Evolutionary conservation across 2,888 invertebrate genomes (phyloP), one percentile per base, ranked within the genome.

Genomic region (Phengaris alcon): DNA sequence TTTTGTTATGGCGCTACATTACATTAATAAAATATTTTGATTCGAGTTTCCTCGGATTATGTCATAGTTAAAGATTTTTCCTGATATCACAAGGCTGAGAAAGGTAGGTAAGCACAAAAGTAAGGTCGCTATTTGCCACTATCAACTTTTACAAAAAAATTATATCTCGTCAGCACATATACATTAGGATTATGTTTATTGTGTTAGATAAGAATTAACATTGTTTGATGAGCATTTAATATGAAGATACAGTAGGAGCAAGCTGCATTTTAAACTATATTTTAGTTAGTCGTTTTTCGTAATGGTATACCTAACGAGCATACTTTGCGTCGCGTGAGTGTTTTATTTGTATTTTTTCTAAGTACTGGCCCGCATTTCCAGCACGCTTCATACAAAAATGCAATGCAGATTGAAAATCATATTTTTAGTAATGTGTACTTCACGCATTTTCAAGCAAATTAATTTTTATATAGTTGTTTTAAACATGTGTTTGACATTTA

Each of bases 301-400:
- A 70, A 88, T 88, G 88, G 87, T 88, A 77, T 82, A 81, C 51
- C 79, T 86, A 75, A 82, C 80, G 9, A 85, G 82, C 73, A 81
- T 82, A 74, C 72, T 88, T 76, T 88, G 87, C 79, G 74, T 83
- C 72, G 82, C 79, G 88, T 88, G 81, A 85, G 87, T 85, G 74
- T 73, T 64, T 52, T 55, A 73, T 64, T 64, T 64, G 44, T 35
- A 64, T 64, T 59, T 59, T 22, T 59, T 59, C 22, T 22, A 59
- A 73, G 22, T 35, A 15, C 22, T 9, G 57, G 15, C 59, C 57
- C 54, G n/a, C 52, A 73, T 54, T 44, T 6, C 22, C 55, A 73
- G 44, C n/a, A 52, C 52, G 54, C n/a, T 72, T 48, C 22, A 54
- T n/a, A 54, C 72, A 35, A 6, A 54, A 72, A 54, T 72, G 54